Conservation (phyloP, 1,140 invertebrate genomes). For the Leptopilina clavipes region DNA sequence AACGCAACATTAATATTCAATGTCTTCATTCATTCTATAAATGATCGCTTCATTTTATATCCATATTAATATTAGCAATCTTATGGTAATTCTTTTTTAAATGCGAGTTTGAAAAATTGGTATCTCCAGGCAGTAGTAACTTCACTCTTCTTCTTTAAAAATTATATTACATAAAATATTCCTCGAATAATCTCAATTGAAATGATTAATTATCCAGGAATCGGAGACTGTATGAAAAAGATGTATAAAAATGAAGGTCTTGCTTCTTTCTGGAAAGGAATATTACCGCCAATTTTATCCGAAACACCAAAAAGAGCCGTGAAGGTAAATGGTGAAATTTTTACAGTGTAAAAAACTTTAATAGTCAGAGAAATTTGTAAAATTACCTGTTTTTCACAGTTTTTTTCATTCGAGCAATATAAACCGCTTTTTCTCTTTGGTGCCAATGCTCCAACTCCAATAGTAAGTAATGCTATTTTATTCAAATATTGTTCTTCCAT, state of each 20-base stretch:
- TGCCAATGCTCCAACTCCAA: slow-evolving; percentile 80
- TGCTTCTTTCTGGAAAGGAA: slow-evolving; percentile 92
- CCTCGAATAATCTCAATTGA: background rate
- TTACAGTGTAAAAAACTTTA: no score
- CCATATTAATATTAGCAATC: no score
- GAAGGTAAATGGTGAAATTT: slow-evolving; percentile 78
- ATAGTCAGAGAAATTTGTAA: background rate
- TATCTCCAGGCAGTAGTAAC: no score
- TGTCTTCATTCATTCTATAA: background rate
- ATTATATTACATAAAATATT: no score
- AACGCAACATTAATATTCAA: no score
- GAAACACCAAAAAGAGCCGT: slow-evolving; percentile 96
- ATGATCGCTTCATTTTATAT: no score
- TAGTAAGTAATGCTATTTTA: slow-evolving; percentile 75
- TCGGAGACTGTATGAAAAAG: slow-evolving; percentile 90
- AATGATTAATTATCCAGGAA: slow-evolving; percentile 73
- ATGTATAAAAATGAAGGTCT: slow-evolving; percentile 91
- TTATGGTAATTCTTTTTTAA: no score
- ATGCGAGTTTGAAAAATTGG: no score
- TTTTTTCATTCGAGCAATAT: slow-evolving; percentile 94
- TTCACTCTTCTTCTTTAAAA: no score
- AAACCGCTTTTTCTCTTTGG: slow-evolving; percentile 90
- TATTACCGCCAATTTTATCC: slow-evolving; percentile 92
- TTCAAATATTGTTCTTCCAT: background rate
- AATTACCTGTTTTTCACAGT: slow-evolving; percentile 73